These are phyloP conservation scores for Brenthis hecate DNA, from an alignment of 2,888 invertebrate genomes.

Conservation along the genomic window DNA sequence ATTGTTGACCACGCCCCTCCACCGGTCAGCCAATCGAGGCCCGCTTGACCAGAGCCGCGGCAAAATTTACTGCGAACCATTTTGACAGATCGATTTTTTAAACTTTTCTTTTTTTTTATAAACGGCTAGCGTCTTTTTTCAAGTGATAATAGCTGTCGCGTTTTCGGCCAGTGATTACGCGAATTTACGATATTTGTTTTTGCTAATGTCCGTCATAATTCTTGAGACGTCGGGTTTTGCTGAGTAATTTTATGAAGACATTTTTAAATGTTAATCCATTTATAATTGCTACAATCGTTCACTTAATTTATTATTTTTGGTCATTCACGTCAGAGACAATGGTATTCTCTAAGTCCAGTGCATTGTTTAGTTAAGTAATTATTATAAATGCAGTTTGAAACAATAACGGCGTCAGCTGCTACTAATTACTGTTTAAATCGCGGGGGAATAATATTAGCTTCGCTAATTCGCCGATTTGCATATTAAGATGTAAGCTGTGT, in stretches of 20 bases:
- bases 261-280: constrained; percentile 36
- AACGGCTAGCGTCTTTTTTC: constrained; percentile 53
- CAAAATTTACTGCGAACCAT: constrained; percentile 76
- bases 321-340: neutral
- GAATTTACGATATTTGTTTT: constrained; percentile 73
- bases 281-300: constrained; percentile 32
- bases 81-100: constrained; percentile 79
- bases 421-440: constrained; percentile 47
- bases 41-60: constrained; percentile 54
- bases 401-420: constrained; percentile 48
- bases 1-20: constrained; percentile 66
- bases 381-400: constrained; percentile 44
- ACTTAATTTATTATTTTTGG: neutral
- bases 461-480: constrained; percentile 47
- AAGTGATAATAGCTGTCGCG: constrained; percentile 63
- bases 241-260: constrained; percentile 41
- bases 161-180: constrained; percentile 66
- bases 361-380: constrained; percentile 32
- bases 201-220: constrained; percentile 56
- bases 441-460: constrained; percentile 43
- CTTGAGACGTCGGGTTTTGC: constrained; percentile 31
- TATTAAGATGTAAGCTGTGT: constrained; percentile 35
- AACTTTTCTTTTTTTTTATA: constrained; percentile 56
- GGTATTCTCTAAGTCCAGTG: constrained; percentile 6
- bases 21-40: constrained; percentile 59